These are phyloP conservation scores for Acromyrmex charruanus DNA, from an alignment of 1,140 invertebrate genomes.

Conservation along the genomic window DNA sequence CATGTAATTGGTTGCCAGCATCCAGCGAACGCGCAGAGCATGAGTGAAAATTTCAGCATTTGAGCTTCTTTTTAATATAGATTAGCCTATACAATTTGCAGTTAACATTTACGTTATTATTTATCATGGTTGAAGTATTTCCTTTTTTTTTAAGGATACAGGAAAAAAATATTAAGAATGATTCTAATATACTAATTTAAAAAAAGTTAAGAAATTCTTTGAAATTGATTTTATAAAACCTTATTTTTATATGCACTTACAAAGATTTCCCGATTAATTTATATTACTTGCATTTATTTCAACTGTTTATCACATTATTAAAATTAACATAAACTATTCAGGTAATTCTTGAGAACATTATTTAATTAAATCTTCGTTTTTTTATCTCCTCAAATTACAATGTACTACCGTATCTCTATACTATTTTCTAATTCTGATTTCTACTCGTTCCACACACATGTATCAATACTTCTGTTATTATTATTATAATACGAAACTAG, in stretches of 20 bases:
- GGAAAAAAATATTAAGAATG: background rate
- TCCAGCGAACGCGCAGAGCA: conserved; percentile 39
- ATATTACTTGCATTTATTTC: background rate
- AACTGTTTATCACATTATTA: background rate
- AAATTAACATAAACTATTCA: background rate
- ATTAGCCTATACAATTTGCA: conserved; percentile 4
- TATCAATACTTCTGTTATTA: background rate
- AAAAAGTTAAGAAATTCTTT: background rate
- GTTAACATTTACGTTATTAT: background rate
- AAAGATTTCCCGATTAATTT: background rate
- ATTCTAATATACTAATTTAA: background rate
- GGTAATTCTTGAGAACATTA: background rate
- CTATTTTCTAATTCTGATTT: background rate
- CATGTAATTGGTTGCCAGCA: conserved; percentile 41
- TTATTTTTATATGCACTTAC: conserved; percentile 16
- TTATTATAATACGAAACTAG: background rate
- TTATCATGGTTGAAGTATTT: background rate
- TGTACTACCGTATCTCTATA: background rate
- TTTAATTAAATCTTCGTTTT: background rate
- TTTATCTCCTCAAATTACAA: background rate
- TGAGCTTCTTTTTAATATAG: background rate
- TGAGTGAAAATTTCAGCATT: conserved; percentile 48
- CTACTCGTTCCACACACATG: background rate
- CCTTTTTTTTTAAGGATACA: background rate
- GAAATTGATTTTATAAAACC: background rate